phyloP scores from a whole-genome alignment of 2,113 vertebrate genomes.

The Mesoclemmys tuberculata region DNA sequence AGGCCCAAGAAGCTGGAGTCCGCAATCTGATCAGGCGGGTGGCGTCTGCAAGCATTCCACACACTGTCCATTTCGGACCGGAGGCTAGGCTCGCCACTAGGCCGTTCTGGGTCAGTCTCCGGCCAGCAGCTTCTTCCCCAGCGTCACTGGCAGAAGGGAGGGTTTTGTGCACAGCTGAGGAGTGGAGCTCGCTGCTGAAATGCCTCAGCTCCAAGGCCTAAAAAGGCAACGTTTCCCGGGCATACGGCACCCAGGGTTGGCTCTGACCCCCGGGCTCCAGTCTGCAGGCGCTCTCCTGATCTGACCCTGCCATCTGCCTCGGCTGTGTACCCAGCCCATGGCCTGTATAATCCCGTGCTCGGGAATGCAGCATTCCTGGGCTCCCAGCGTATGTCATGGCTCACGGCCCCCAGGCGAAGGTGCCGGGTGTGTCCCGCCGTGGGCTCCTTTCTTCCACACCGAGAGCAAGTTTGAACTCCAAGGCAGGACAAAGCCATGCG shows the following conservation, averaged over 20 bases:
- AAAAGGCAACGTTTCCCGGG: slow-evolving; percentile 76
- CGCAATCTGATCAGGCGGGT: background rate
- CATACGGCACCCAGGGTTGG: slow-evolving; percentile 14
- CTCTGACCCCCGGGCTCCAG: background rate
- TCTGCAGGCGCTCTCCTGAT: background rate
- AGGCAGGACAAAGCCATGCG: background rate
- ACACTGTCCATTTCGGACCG: background rate
- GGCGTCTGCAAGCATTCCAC: background rate
- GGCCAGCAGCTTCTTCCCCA: background rate
- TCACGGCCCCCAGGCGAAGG: background rate
- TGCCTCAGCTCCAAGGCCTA: slow-evolving; percentile 70
- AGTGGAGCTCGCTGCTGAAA: background rate
- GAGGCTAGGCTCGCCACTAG: no score
- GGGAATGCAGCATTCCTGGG: background rate
- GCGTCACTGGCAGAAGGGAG: background rate
- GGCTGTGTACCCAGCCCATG: background rate
- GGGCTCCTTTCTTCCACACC: no score
- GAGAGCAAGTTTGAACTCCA: background rate
- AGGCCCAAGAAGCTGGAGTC: background rate
- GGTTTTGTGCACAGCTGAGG: background rate
- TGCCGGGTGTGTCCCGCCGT: background rate
- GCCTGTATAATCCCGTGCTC: background rate
- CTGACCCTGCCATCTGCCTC: background rate
- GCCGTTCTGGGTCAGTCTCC: background rate
- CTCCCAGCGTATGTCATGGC: background rate